These are phyloP conservation scores for Bombus superbus DNA, from an alignment of 1,140 invertebrate genomes.

Conservation along the genomic window DNA sequence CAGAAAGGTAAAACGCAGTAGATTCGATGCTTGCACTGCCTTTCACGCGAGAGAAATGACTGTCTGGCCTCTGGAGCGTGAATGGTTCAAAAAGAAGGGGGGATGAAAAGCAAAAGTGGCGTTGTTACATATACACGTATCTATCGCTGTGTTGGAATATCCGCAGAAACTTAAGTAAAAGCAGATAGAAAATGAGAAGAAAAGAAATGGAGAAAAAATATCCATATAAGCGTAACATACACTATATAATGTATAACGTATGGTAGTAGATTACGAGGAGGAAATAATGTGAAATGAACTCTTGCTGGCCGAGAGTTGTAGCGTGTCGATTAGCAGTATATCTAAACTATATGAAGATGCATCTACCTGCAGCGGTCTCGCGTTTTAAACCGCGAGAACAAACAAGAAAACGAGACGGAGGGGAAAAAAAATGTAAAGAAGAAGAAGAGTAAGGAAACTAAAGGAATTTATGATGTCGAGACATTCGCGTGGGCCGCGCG, in stretches of 20 bases:
- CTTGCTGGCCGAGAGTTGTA: conserved; percentile 74
- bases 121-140: conserved; percentile 49
- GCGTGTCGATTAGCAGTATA: conserved; percentile 44
- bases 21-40: conserved; percentile 74
- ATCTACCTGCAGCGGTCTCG: conserved; percentile 19
- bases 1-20: conserved; percentile 55
- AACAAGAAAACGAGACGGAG: neutral
- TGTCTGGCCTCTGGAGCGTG: conserved; percentile 58
- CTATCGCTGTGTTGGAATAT: conserved; percentile 54
- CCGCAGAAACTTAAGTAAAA: neutral
- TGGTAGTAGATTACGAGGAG: conserved; percentile 20
- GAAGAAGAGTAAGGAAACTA: neutral
- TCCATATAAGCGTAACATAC: neutral
- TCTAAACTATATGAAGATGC: conserved; percentile 42
- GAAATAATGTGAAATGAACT: conserved; percentile 48
- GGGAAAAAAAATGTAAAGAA: neutral
- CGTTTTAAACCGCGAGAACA: conserved; percentile 22
- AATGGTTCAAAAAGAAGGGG: conserved; percentile 19
- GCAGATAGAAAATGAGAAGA: neutral
- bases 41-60: conserved; percentile 61
- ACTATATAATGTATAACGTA: neutral
- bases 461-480: conserved; percentile 28
- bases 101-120: neutral
- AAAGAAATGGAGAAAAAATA: conserved; percentile 4
- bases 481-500: neutral